These are phyloP conservation scores for Lontra canadensis DNA, from an alignment of 2,113 vertebrate genomes.

Conservation along the genomic window DNA sequence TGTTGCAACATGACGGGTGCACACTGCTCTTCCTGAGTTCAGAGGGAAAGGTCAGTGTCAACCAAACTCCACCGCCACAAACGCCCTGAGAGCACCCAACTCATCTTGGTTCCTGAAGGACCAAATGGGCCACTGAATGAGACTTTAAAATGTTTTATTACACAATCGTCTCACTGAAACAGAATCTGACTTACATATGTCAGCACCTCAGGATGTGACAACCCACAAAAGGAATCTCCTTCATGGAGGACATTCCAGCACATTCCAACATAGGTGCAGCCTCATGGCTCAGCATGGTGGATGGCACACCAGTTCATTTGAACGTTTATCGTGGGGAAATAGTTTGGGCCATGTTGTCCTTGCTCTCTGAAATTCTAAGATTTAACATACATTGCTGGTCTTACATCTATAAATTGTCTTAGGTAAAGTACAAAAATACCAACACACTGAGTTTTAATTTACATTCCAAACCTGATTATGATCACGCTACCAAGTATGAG, in stretches of 20 bases:
- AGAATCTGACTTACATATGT: background rate
- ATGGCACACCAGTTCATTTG: too few species aligned
- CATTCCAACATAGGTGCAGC: background rate
- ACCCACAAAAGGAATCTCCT: background rate
- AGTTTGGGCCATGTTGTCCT: background rate
- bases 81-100: background rate
- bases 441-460: background rate
- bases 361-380: background rate
- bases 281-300: accelerated
- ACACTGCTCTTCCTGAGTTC: background rate
- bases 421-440: conserved; percentile 9
- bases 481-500: background rate
- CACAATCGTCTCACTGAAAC: background rate
- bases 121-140: background rate
- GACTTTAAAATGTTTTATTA: background rate
- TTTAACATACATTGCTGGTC: background rate
- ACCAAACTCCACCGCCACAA: background rate
- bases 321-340: background rate
- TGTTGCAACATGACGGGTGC: accelerated
- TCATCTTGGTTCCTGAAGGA: background rate
- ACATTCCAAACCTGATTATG: background rate
- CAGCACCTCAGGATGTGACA: background rate
- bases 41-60: background rate
- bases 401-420: background rate
- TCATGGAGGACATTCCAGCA: accelerated